Conservation (phyloP, 2,113 vertebrate genomes). For the Neolamprologus variostigma region DNA sequence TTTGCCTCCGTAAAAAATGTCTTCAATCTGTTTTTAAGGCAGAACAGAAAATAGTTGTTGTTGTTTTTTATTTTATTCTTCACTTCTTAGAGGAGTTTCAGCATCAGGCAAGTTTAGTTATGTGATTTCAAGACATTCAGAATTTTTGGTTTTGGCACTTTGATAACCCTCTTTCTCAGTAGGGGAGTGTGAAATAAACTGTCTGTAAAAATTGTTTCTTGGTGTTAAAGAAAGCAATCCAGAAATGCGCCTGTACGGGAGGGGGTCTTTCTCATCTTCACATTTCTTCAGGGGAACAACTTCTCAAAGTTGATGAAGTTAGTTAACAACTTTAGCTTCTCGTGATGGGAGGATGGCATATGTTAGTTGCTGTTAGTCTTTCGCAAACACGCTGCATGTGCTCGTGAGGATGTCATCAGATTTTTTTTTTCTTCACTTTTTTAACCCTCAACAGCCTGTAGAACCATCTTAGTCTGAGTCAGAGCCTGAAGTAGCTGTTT, state of each 20-base stretch:
- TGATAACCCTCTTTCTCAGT: conserved; percentile 14
- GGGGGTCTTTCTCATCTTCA: background rate
- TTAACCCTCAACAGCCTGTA: background rate
- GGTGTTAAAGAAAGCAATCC: background rate
- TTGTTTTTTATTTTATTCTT: background rate
- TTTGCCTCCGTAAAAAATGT: conserved; percentile 7
- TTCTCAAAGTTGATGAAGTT: conserved; percentile 24
- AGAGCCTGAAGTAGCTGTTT: background rate
- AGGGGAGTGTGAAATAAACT: conserved; percentile 14
- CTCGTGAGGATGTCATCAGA: background rate
- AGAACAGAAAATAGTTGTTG: background rate
- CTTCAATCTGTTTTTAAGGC: background rate
- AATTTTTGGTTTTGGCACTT: conserved; percentile 9
- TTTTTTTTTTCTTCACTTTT: background rate
- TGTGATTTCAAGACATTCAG: background rate
- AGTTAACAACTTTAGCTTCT: background rate
- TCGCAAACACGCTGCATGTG: background rate
- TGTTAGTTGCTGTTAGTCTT: background rate
- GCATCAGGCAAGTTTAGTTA: background rate
- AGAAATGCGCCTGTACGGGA: background rate
- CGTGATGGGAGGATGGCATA: background rate
- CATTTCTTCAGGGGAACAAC: conserved; percentile 12
- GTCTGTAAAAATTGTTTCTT: conserved; percentile 11
- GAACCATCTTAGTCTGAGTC: background rate
- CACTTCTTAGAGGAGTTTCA: conserved; percentile 8